A percentile compares a stretch with the other conserved stretches of the same genome.
phyloP scores from a whole-genome alignment of 2,888 invertebrate genomes.

The Philereme vetulata region DNA sequence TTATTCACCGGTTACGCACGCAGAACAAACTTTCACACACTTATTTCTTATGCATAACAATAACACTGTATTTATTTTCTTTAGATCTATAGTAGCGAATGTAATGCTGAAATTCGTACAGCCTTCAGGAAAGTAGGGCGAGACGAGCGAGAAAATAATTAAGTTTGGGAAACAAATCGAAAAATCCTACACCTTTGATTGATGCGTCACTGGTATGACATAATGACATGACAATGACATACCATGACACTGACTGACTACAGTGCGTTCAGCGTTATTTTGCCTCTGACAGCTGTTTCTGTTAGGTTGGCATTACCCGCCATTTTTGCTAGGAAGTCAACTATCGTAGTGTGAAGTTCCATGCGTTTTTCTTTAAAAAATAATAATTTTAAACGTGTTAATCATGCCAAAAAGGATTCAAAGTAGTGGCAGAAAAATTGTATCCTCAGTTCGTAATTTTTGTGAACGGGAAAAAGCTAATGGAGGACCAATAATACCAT shows the following conservation, averaged over 20 bases:
- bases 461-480: too few relatives aligned
- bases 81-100: background rate
- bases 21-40: constrained; percentile 30
- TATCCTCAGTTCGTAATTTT: too few relatives aligned
- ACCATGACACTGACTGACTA: background rate
- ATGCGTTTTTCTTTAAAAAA: too few relatives aligned
- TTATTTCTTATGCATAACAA: constrained; percentile 24
- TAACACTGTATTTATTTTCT: constrained; percentile 1
- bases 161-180: background rate
- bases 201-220: background rate
- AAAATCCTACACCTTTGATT: background rate
- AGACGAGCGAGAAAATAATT: background rate
- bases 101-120: background rate
- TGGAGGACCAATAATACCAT: too few relatives aligned
- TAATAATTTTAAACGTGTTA: too few relatives aligned
- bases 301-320: too few relatives aligned
- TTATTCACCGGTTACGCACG: constrained; percentile 28
- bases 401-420: too few relatives aligned
- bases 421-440: too few relatives aligned
- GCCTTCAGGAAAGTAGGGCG: background rate
- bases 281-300: too few relatives aligned
- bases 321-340: too few relatives aligned
- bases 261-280: too few relatives aligned
- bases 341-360: too few relatives aligned
- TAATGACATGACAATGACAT: background rate